Conservation (phyloP, 1,140 invertebrate genomes). For the Trissolcus basalis region DNA sequence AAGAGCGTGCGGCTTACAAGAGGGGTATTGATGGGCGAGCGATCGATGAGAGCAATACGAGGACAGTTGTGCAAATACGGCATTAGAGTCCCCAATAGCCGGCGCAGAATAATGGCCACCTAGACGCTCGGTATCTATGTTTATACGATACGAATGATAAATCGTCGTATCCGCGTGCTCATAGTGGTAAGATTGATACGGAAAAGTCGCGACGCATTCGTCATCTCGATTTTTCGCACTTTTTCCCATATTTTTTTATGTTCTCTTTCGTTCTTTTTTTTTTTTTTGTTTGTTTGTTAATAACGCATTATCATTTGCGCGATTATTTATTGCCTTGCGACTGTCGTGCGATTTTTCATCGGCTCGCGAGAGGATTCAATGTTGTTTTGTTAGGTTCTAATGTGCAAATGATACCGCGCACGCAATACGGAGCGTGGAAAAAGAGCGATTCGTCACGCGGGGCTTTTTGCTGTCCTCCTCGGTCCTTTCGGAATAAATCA, state of each 20-base stretch:
- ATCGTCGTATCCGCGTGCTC: constrained; percentile 62
- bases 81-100: constrained; percentile 45
- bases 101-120: constrained; percentile 38
- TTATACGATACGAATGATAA: constrained; percentile 64
- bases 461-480: constrained; percentile 4
- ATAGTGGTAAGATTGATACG: constrained; percentile 62
- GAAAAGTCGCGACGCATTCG: constrained; percentile 40
- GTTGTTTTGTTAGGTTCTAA: constrained; percentile 40
- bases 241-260: too few relatives aligned
- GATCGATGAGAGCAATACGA: constrained; percentile 54
- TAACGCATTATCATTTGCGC: constrained; percentile 54
- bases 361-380: constrained; percentile 2
- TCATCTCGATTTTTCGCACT: constrained; percentile 33
- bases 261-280: too few relatives aligned
- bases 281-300: constrained; percentile 18
- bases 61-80: constrained; percentile 56
- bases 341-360: constrained; percentile 31
- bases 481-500: constrained; percentile 39
- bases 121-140: constrained; percentile 55
- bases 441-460: constrained; percentile 18
- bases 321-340: constrained; percentile 33
- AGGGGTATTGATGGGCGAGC: constrained; percentile 46
- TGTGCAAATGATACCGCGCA: constrained; percentile 18
- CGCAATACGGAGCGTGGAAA: constrained; percentile 6
- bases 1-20: constrained; percentile 41